phyloP scores from a whole-genome alignment of 2,888 invertebrate species.

The Folsomia candida region DNA sequence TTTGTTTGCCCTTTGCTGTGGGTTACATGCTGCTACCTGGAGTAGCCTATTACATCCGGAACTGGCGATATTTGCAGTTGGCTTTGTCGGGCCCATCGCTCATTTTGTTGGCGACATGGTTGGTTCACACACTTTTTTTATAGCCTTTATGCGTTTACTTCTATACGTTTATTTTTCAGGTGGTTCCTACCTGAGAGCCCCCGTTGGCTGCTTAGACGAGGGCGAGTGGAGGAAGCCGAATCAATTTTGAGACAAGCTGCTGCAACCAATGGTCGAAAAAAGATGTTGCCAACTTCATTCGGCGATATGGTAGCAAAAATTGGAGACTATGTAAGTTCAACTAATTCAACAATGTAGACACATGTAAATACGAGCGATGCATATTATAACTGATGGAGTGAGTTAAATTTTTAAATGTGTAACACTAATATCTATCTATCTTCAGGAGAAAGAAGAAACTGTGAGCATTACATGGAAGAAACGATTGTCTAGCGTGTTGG shows the following conservation, averaged over 20 bases:
- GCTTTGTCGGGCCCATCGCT: slow-evolving; percentile 35
- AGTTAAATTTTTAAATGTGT: too few species aligned
- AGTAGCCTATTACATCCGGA: slow-evolving; percentile 37
- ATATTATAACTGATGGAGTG: too few species aligned
- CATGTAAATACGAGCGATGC: too few species aligned
- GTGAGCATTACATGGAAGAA: slow-evolving; percentile 31
- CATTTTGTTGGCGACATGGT: slow-evolving; percentile 36
- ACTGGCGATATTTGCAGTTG: slow-evolving; percentile 39
- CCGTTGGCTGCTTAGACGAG: slow-evolving; percentile 37
- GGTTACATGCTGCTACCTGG: slow-evolving; percentile 44
- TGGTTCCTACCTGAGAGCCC: too few species aligned
- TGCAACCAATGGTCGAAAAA: slow-evolving; percentile 19
- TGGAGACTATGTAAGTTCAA: slow-evolving; percentile 34
- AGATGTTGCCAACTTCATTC: slow-evolving; percentile 33
- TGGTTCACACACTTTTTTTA: too few species aligned
- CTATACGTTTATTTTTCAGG: too few species aligned
- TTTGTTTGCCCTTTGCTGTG: slow-evolving; percentile 43
- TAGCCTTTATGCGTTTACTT: too few species aligned
- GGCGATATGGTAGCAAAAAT: slow-evolving; percentile 29
- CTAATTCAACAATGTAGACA: not conserved
- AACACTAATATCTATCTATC: too few species aligned
- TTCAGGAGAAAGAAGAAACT: slow-evolving; percentile 39
- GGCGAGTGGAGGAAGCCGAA: slow-evolving; percentile 36
- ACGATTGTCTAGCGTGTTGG: slow-evolving; percentile 23
- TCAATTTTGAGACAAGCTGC: slow-evolving; percentile 33